These are phyloP conservation scores for Brienomyrus brachyistius DNA, from an alignment of 2,113 vertebrate species.

Conservation along the genomic window DNA sequence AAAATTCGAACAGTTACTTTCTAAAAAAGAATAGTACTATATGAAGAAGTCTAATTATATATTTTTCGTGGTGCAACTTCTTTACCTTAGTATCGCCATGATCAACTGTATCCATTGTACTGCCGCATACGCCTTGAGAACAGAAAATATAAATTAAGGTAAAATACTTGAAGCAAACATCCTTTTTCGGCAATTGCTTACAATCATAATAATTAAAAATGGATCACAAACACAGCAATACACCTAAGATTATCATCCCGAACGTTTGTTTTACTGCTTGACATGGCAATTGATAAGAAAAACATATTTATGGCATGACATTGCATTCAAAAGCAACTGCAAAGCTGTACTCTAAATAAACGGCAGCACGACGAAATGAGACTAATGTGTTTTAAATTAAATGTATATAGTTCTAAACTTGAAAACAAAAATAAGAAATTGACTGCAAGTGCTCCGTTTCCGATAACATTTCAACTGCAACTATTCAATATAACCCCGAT, in stretches of 20 bases:
- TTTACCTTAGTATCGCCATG: conserved; percentile 58
- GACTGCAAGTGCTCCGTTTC: not conserved
- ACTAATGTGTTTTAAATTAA: not conserved
- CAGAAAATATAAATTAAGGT: not conserved
- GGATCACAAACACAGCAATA: not conserved
- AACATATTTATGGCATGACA: not conserved
- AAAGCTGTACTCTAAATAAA: not conserved
- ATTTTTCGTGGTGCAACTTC: not conserved
- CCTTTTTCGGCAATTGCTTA: not conserved
- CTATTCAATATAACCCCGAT: not conserved
- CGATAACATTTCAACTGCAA: not conserved
- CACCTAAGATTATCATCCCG: not conserved
- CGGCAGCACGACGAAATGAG: not conserved
- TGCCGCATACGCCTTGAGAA: conserved; percentile 42
- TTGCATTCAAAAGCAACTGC: not conserved
- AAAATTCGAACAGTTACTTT: not conserved
- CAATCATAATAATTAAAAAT: not conserved
- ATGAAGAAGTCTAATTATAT: not conserved
- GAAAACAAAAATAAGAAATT: not conserved
- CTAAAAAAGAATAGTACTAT: not conserved
- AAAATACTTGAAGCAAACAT: not conserved
- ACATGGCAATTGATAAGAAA: not conserved
- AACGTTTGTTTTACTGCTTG: not conserved
- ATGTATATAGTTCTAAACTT: not conserved
- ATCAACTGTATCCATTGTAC: conserved; percentile 54